phyloP scores from a whole-genome alignment of 1,140 invertebrate species.

The Campoletis sonorensis region DNA sequence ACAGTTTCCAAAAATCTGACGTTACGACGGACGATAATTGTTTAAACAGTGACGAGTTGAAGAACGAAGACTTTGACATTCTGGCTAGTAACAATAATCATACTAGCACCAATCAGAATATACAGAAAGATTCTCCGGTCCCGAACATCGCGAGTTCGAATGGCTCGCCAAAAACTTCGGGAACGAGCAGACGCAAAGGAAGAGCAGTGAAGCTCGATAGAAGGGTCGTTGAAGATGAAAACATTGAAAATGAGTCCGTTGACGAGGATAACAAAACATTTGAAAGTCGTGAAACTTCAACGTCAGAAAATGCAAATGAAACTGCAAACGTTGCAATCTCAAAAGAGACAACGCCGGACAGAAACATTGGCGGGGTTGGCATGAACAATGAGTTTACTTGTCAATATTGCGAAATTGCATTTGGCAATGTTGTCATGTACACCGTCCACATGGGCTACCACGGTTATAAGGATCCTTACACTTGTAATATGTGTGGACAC shows the following conservation, averaged over 20 bases:
- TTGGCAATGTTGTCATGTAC: conserved; percentile 94
- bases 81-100: background rate
- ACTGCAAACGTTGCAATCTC: background rate
- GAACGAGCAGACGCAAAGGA: conserved; percentile 86
- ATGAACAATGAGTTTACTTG: conserved; percentile 80
- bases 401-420: conserved; percentile 92
- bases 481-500: conserved; percentile 96
- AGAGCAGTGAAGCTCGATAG: conserved; percentile 86
- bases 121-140: conserved; percentile 66
- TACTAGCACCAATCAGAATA: conserved; percentile 40
- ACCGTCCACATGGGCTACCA: conserved; percentile 98
- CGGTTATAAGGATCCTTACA: conserved; percentile 91
- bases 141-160: conserved; percentile 58
- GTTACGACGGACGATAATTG: background rate
- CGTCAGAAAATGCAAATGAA: background rate
- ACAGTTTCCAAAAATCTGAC: background rate
- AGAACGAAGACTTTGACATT: background rate
- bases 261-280: conserved; percentile 65
- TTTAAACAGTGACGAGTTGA: background rate
- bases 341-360: conserved; percentile 60
- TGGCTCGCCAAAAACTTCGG: conserved; percentile 59
- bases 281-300: background rate
- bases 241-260: conserved; percentile 73
- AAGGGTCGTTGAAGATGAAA: conserved; percentile 74
- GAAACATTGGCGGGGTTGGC: background rate